phyloP scores from a whole-genome alignment of 35 echinoderm and acorn worm species.

The Chiridota heheva region DNA sequence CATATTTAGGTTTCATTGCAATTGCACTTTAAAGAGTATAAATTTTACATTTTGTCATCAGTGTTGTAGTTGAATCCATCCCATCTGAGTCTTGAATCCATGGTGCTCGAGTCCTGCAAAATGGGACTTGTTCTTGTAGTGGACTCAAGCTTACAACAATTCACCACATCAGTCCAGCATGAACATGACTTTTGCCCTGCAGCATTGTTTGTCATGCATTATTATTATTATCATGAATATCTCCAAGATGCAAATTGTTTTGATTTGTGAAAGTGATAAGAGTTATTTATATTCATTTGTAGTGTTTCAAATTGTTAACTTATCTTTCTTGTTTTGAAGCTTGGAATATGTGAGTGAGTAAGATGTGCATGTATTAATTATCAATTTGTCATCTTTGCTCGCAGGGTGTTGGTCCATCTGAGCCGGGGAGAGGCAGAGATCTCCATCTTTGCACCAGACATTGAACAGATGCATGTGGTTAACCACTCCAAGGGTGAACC shows the following conservation, averaged over 20 bases:
- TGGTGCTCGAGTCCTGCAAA: too few relatives aligned
- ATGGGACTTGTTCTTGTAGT: too few relatives aligned
- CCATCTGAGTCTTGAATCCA: too few relatives aligned
- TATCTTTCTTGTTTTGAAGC: neutral
- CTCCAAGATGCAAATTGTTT: neutral
- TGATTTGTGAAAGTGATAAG: neutral
- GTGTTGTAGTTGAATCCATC: too few relatives aligned
- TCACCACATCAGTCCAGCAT: too few relatives aligned
- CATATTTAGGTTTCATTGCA: too few relatives aligned
- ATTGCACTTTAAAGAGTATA: too few relatives aligned
- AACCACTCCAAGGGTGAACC: slow-evolving; percentile 92
- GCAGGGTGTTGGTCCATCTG: slow-evolving; percentile 80
- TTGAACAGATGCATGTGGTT: slow-evolving; percentile 92
- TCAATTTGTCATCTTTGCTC: slow-evolving; percentile 1
- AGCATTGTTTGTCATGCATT: neutral
- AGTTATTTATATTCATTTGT: neutral
- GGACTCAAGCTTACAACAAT: too few relatives aligned
- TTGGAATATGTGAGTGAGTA: neutral
- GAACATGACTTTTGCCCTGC: too few relatives aligned
- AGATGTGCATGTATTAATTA: neutral
- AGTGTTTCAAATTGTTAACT: neutral
- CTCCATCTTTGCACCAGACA: slow-evolving; percentile 90
- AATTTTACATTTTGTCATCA: too few relatives aligned
- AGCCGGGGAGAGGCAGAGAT: slow-evolving; percentile 77
- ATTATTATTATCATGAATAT: neutral